Conservation (phyloP, 2,797 vertebrate genomes). For the Agapornis canus region DNA sequence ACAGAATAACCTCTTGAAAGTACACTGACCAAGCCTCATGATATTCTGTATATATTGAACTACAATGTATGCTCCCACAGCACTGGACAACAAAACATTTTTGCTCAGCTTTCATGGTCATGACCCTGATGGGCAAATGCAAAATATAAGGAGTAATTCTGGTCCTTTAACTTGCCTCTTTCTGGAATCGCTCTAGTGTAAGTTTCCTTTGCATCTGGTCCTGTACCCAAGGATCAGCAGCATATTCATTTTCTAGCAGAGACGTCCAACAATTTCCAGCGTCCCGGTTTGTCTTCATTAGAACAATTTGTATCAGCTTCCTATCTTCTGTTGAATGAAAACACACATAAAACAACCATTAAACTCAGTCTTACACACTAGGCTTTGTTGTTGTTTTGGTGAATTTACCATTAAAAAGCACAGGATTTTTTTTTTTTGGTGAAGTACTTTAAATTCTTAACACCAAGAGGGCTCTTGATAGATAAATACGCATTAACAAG, state of each 20-base stretch:
- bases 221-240: slow-evolving; percentile 93
- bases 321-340: slow-evolving; percentile 86
- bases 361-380: fast-evolving
- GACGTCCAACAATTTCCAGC: slow-evolving; percentile 97
- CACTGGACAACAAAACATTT: neutral
- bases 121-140: neutral
- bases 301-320: slow-evolving; percentile 89
- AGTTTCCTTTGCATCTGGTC: slow-evolving; percentile 99
- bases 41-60: fast-evolving
- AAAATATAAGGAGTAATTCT: neutral
- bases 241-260: slow-evolving; percentile 91
- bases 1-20: neutral
- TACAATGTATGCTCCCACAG: neutral
- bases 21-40: neutral
- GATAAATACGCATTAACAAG: neutral
- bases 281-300: slow-evolving; percentile 94
- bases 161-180: slow-evolving; percentile 84
- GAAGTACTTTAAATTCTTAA: neutral
- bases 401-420: neutral
- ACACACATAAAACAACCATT: neutral
- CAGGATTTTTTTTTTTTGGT: neutral
- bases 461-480: neutral
- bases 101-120: neutral
- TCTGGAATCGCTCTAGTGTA: slow-evolving; percentile 94
- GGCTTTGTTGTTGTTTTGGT: neutral